These are phyloP conservation scores for Sardinella longiceps DNA, from an alignment of 2,797 vertebrate species.

Conservation along the genomic window DNA sequence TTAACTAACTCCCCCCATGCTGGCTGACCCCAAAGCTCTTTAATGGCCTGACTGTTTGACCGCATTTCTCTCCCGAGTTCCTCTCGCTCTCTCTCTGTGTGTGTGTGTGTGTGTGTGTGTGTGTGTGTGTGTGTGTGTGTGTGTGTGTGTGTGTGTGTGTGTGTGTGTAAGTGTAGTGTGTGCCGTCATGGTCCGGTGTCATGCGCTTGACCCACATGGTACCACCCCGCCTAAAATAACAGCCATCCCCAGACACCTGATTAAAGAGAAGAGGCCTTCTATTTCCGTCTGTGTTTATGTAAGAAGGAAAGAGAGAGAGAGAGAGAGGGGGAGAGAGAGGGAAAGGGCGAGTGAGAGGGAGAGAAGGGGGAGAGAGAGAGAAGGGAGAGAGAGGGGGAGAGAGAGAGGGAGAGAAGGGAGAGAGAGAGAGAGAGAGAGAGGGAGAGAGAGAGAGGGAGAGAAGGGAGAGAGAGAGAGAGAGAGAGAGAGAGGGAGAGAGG, in stretches of 20 bases:
- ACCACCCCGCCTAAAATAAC: conserved; percentile 21
- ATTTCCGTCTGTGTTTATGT: conserved; percentile 58
- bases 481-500: conserved; percentile 50
- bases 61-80: background rate
- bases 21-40: background rate
- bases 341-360: conserved; percentile 1
- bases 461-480: conserved; percentile 61
- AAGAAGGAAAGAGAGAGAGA: background rate
- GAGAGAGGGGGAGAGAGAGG: background rate
- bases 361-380: conserved; percentile 58
- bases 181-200: conserved; percentile 28
- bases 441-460: conserved; percentile 49
- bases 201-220: conserved; percentile 14
- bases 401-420: conserved; percentile 43
- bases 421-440: conserved; percentile 56
- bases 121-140: background rate
- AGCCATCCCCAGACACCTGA: background rate
- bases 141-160: background rate
- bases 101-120: conserved; percentile 20
- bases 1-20: background rate
- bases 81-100: background rate
- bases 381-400: conserved; percentile 56
- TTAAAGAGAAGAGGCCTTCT: conserved; percentile 30
- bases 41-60: background rate
- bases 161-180: conserved; percentile 24